Conservation (phyloP, 2,113 vertebrate genomes). For the Odontesthes bonariensis region DNA sequence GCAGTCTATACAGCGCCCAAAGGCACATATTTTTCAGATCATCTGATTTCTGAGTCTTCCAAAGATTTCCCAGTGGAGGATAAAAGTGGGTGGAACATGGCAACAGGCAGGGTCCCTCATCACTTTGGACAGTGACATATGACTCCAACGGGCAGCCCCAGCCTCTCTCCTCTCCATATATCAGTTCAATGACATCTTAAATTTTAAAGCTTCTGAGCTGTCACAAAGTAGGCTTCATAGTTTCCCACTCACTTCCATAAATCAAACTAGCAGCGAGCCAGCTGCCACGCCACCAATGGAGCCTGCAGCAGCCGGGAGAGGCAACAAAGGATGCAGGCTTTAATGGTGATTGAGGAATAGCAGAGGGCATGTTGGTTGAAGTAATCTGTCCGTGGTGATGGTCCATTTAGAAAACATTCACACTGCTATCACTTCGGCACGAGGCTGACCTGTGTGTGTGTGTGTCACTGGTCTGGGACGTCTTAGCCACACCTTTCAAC, state of each 20-base stretch:
- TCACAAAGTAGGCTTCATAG: conserved; percentile 80
- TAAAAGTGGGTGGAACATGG: conserved; percentile 10
- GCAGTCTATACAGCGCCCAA: conserved; percentile 1
- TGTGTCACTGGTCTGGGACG: too few species aligned
- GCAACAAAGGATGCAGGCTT: conserved; percentile 8
- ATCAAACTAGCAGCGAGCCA: conserved; percentile 62
- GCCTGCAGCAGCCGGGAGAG: conserved; percentile 33
- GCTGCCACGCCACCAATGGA: conserved; percentile 48
- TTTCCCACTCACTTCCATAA: conserved; percentile 76
- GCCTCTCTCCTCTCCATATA: conserved; percentile 73
- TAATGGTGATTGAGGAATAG: conserved; percentile 46
- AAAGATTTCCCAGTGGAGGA: conserved; percentile 28
- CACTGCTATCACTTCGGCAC: not conserved
- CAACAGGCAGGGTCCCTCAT: conserved; percentile 68
- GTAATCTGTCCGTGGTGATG: not conserved
- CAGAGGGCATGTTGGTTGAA: conserved; percentile 9
- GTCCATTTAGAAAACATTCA: conserved; percentile 5
- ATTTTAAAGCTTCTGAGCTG: conserved; percentile 80
- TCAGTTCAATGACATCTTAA: conserved; percentile 80
- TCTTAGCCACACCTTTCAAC: too few species aligned
- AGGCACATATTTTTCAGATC: not conserved
- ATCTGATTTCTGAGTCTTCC: conserved; percentile 27
- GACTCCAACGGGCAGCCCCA: conserved; percentile 58
- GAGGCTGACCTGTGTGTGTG: not conserved
- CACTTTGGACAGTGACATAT: conserved; percentile 81